These are phyloP conservation scores for Tiliqua scincoides DNA, from an alignment of 2,113 vertebrate species.

Conservation along the genomic window DNA sequence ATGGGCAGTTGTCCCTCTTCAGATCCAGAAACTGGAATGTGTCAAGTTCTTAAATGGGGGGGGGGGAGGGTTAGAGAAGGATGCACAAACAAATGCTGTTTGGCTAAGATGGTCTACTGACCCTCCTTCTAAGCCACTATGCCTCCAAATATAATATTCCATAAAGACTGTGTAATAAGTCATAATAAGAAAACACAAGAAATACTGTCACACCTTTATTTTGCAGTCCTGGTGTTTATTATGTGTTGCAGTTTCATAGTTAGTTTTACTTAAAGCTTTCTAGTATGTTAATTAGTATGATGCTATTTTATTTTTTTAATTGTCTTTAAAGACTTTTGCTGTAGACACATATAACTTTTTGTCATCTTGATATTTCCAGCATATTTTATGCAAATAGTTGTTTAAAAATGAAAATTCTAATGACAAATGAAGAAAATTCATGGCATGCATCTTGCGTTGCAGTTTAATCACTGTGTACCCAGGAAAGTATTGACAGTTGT, in stretches of 20 bases:
- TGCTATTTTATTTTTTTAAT: slow-evolving; percentile 50
- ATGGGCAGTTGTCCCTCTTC: not conserved
- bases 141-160: not conserved
- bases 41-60: not conserved
- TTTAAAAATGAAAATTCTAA: slow-evolving; percentile 91
- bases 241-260: slow-evolving; percentile 34
- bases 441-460: slow-evolving; percentile 89
- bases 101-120: not conserved
- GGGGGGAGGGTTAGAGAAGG: not conserved
- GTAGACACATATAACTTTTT: slow-evolving; percentile 61
- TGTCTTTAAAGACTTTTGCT: slow-evolving; percentile 36
- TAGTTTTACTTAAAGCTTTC: slow-evolving; percentile 48
- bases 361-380: slow-evolving; percentile 71
- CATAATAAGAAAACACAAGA: slow-evolving; percentile 36
- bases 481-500: slow-evolving; percentile 99
- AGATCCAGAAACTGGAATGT: not conserved
- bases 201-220: slow-evolving; percentile 16
- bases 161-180: not conserved
- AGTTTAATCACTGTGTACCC: slow-evolving; percentile 98
- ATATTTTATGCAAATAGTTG: slow-evolving; percentile 83
- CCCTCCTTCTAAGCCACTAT: not conserved
- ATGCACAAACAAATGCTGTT: not conserved
- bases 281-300: slow-evolving; percentile 49
- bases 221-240: slow-evolving; percentile 38
- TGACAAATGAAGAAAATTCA: slow-evolving; percentile 91